Evolutionary conservation across 2,797 vertebrate species (phyloP).

Genomic region (Lepus townsendii): DNA sequence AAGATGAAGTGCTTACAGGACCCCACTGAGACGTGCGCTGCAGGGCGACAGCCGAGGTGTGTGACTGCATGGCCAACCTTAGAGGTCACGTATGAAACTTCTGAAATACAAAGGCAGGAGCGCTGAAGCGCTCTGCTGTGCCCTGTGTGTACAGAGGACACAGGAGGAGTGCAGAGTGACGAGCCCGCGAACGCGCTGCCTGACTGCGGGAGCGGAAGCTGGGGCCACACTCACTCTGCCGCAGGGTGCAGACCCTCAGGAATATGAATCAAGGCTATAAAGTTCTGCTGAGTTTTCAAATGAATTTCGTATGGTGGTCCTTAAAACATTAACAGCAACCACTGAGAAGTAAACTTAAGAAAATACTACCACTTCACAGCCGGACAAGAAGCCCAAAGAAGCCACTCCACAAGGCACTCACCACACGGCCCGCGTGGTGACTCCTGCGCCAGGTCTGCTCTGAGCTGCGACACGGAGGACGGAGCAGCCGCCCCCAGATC

Average conservation of each 20-base stretch:
- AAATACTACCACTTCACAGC: background rate
- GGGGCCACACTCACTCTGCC: no score
- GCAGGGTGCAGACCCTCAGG: background rate
- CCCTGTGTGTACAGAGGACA: background rate
- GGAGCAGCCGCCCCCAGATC: background rate
- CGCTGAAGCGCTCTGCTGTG: background rate
- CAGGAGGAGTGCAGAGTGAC: accelerated
- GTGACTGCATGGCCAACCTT: background rate
- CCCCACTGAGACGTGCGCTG: background rate
- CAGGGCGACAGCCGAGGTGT: no score
- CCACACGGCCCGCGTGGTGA: accelerated
- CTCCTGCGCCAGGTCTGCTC: accelerated
- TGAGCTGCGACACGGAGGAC: accelerated
- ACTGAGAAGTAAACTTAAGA: background rate
- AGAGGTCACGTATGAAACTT: accelerated
- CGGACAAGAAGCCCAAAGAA: background rate
- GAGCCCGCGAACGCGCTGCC: accelerated
- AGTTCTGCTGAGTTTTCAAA: background rate
- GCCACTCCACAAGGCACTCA: accelerated
- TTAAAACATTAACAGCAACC: background rate
- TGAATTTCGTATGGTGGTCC: background rate
- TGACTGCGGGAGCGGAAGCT: background rate
- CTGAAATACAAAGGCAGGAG: background rate
- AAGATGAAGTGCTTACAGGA: no score
- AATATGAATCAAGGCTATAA: background rate